Evolutionary conservation across 2,888 invertebrate species (phyloP), one percentile per base, ranked within the genome.

Genomic region (Archips xylosteana): DNA sequence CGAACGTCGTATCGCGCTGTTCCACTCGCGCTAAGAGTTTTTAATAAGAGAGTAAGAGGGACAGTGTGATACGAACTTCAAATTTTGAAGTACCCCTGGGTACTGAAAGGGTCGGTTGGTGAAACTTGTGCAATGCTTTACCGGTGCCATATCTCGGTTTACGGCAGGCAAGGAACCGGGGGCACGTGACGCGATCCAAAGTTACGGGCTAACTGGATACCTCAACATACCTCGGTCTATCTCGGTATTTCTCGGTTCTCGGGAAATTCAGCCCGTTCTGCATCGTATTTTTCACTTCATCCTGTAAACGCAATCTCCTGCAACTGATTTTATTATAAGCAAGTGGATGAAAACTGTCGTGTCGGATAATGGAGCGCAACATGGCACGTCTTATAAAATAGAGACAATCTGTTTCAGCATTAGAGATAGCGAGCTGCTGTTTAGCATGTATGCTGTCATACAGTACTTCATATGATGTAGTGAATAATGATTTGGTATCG

Each of bases 201-300:
- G 66, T 45, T 61, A 71, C 49, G 65, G 61, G 45, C 63, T 13
- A 64, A 42, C 63, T 62, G n/a, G 61, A 68, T 68, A 73, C 59
- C 73, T 64, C 34, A 59, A 9, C 42, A 45, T 59, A 68, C 59
- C 68, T 59, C 23, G 23, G 23, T 23, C 0, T 23, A 73, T 64
- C 73, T 64, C 34, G 63, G 13, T 42, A 45, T 59, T 64, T 64
- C 68, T 59, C 49, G 47, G 73, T 64, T 64, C 68, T 59, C 49
- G 47, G 73, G 73, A 73, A 69, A 73, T 73, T 69, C 68, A 59
- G 54, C 49, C 63, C 57, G 63, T 69, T 73, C 51, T 73, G 63
- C 68, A 62, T 72, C 67, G 54, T 66, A 54, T 68, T 62, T 13
- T 69, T 49, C 42, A 15, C 68, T 57, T 23, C 62, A 51, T 51